Base-by-base conservation (phyloP, 2,797 vertebrate species). In the Sardinella longiceps region DNA sequence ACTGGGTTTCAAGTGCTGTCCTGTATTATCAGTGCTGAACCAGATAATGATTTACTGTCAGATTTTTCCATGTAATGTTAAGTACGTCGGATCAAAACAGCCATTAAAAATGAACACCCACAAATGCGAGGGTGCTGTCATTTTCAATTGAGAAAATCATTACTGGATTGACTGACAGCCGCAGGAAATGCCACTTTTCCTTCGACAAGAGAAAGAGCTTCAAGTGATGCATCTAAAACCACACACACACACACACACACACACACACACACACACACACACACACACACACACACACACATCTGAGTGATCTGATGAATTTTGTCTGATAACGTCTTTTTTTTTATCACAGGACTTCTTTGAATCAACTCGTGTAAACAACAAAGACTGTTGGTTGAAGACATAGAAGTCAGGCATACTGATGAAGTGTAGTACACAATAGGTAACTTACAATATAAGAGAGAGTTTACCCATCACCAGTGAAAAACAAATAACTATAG, bases 1-100 rank as follows among this genome's bases (percentile, higher is more conserved):
- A 37, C 33, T 77, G 70, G 37, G 70, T 20, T 18, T 70, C 4
- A 30, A 23, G 18, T 39, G 18, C 70, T 33, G 5, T 43, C 18
- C 18, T 37, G 37, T 20, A 48, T 48, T 48, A 48, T 48, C 6
- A 33, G 70, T 37, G 70, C 39, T 77, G 18, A 77, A 77, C 70
- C 70, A 77, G 15, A 20, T 43, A 77, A 77, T 23, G 70, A 77
- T 77, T 77, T 43, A 77, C 70, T 77, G 70, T 77, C 70, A 39
- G 33, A 23, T 12, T 77, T 77, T 23, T 43, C 37, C 33, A 43
- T 39, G 37, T 23, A 77, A 77, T 77, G 70, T 39, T 77, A 23
- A 39, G 70, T 37, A 77, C 20, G 43, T 7, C 18, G 23, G 37
- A 77, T 77, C 70, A 77, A 77, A 77, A 43, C 33, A 43, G 37